Conservation (phyloP, 2,888 invertebrate species). For the Thymelicus lineola region DNA sequence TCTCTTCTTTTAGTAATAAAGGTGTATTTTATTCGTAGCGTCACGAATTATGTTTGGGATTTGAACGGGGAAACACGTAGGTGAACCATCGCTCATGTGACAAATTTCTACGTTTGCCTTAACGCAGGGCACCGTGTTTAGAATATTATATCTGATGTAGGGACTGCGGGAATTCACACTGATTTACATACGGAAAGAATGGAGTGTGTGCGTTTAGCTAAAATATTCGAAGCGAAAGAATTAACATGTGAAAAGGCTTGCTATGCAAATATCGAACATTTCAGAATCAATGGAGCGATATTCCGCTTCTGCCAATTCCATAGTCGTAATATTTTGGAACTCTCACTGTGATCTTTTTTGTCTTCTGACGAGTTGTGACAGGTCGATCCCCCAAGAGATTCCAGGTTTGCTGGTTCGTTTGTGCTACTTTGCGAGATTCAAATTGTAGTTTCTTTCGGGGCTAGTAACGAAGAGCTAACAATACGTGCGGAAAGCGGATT, state of each 20-base stretch:
- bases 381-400: slow-evolving; percentile 59
- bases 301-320: slow-evolving; percentile 34
- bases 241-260: slow-evolving; percentile 40
- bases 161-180: slow-evolving; percentile 70
- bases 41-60: slow-evolving; percentile 82
- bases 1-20: slow-evolving; percentile 83
- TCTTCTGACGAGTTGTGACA: slow-evolving; percentile 62
- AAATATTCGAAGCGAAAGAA: slow-evolving; percentile 40
- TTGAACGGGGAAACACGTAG: slow-evolving; percentile 82
- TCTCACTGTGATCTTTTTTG: slow-evolving; percentile 49
- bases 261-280: slow-evolving; percentile 38
- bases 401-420: slow-evolving; percentile 78
- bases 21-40: slow-evolving; percentile 82
- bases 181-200: slow-evolving; percentile 74
- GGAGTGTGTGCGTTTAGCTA: slow-evolving; percentile 47
- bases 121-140: slow-evolving; percentile 81
- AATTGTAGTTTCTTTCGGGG: slow-evolving; percentile 75
- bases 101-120: slow-evolving; percentile 85
- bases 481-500: slow-evolving; percentile 78
- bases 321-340: slow-evolving; percentile 36
- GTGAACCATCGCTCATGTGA: slow-evolving; percentile 85
- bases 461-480: slow-evolving; percentile 76
- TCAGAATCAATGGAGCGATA: slow-evolving; percentile 38
- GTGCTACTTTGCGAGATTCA: slow-evolving; percentile 74
- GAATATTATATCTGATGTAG: slow-evolving; percentile 77